A percentile compares a stretch with the other conserved stretches of the same genome.
Evolutionary conservation across 53 echinoderm and acorn worm genomes (phyloP).

Genomic region (Zoroaster sp.): DNA sequence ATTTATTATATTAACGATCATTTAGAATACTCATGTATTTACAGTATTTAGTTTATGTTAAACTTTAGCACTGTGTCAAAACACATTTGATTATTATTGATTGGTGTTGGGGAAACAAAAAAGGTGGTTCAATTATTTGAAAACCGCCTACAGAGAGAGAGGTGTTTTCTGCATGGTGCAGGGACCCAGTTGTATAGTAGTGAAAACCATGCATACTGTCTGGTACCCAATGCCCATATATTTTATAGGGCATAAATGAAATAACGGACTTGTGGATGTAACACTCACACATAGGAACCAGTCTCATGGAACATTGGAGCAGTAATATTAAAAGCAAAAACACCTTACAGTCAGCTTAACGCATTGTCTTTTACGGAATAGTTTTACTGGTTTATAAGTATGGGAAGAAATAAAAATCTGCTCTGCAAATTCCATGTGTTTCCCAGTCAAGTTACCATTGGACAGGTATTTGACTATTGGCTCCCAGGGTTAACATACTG

Average conservation of each 20-base stretch:
- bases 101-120: neutral
- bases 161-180: neutral
- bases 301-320: neutral
- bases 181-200: neutral
- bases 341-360: no score
- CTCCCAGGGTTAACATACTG: neutral
- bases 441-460: neutral
- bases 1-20: neutral
- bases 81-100: neutral
- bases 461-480: neutral
- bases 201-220: neutral
- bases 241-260: neutral
- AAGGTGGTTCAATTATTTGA: neutral
- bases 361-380: no score
- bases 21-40: slow-evolving; percentile 22
- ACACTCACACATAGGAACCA: neutral
- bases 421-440: no score
- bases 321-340: no score
- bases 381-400: no score
- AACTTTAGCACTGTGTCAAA: neutral
- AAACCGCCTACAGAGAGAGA: neutral
- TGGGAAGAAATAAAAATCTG: no score
- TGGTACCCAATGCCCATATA: neutral
- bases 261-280: neutral
- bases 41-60: neutral